Base-by-base conservation (phyloP, 1,140 invertebrate genomes). In the Vollenhovia emeryi region DNA sequence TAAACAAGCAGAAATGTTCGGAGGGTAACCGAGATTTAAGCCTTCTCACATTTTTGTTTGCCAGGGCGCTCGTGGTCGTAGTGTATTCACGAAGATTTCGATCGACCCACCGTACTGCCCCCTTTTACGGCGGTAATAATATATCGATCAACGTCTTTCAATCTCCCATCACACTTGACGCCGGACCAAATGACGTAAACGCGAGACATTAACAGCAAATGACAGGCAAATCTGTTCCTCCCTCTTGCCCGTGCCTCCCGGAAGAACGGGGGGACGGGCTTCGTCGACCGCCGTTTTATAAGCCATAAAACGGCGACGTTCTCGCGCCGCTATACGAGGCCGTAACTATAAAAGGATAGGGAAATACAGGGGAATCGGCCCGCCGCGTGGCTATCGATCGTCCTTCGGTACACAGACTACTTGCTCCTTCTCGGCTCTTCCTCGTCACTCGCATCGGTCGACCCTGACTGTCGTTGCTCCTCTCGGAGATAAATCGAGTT, bases 401-500 rank as follows among this genome's bases (percentile, higher is more conserved):
- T 57, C 18, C 30, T 57, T 18, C 7, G 21, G 62, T 36, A 24
- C 55, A 36, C 43, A 50, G 57, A 60, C 69, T 40, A 62, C 45
- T 36, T 66, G 24, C 60, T 64, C 9, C 60, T 66, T 40, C 45
- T 59, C 30, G 62, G 74, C 9, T 33, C 52, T 80, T 68, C 75
- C 60, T 85, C 76, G 84, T 71, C 62, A 80, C 64, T 59, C 84
- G n/a, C 48, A 27, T 4, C 45, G 60, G 60, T 3, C 84, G 75
- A 69, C 75, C 33, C 60, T 78, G 82, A 84, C 59, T 62, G 83
- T 76, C 60, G 83, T 52, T 36, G 21, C 33, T 75, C 48, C 48
- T 66, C 73, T 71, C 64, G 52, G 30, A 85, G 83, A 85, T 85
- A 85, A 85, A 85, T 85, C 84, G 84, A 85, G 84, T 85, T 85